phyloP scores from a whole-genome alignment of 1,140 invertebrate genomes.

The Asobara japonica region DNA sequence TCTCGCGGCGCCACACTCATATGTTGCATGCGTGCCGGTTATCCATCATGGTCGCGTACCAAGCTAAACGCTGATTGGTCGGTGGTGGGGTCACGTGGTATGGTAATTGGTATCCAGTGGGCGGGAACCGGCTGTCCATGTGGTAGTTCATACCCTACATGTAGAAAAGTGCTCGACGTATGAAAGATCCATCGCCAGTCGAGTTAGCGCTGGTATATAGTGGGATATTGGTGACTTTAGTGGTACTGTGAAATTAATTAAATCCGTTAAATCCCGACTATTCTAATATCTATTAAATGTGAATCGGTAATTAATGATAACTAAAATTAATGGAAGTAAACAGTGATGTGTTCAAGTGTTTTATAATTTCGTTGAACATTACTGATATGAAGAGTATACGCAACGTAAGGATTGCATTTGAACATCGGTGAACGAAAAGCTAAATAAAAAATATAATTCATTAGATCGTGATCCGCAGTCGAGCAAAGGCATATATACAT shows the following conservation, averaged over 20 bases:
- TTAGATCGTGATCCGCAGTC: too few relatives aligned
- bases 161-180: conserved; percentile 48
- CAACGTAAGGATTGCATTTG: too few relatives aligned
- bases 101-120: conserved; percentile 69
- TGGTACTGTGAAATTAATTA: neutral
- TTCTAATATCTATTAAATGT: too few relatives aligned
- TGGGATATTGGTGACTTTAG: neutral
- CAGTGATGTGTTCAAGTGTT: neutral
- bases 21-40: conserved; percentile 63
- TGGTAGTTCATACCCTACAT: conserved; percentile 47
- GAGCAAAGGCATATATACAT: too few relatives aligned
- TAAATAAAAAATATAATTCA: too few relatives aligned
- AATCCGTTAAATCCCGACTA: too few relatives aligned
- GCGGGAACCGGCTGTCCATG: conserved; percentile 61
- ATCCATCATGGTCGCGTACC: conserved; percentile 73
- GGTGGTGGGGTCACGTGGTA: conserved; percentile 68
- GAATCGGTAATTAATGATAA: too few relatives aligned
- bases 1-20: conserved; percentile 65
- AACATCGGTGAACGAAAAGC: too few relatives aligned
- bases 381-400: conserved; percentile 50
- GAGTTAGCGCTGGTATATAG: neutral
- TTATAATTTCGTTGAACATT: neutral
- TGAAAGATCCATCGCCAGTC: conserved; percentile 1
- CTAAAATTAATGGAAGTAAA: too few relatives aligned
- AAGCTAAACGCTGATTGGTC: conserved; percentile 67